Percentiles rank a stretch among this genome's conserved stretches.
phyloP scores from a whole-genome alignment of 2,113 vertebrate species.

The Corythaixoides concolor region DNA sequence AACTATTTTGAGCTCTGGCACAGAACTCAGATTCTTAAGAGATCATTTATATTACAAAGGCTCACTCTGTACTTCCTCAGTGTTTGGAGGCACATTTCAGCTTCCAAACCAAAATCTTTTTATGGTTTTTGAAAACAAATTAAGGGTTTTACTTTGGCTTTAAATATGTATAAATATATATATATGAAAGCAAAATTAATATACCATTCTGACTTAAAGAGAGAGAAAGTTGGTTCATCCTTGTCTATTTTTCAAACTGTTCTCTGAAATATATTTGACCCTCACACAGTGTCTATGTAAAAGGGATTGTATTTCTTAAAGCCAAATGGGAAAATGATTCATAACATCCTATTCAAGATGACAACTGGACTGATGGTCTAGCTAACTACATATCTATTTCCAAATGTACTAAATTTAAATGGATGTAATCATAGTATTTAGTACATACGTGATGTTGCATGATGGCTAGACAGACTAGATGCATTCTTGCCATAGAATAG shows the following conservation, averaged over 20 bases:
- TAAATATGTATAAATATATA: not conserved
- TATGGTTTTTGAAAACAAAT: slow-evolving; percentile 8
- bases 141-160: not conserved
- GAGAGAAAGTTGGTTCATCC: not conserved
- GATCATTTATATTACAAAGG: slow-evolving; percentile 63
- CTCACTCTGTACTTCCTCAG: slow-evolving; percentile 51
- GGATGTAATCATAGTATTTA: not conserved
- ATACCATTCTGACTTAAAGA: not conserved
- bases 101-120: slow-evolving; percentile 38
- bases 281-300: not conserved
- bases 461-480: not conserved
- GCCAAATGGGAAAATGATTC: slow-evolving; percentile 56
- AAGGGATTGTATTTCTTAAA: slow-evolving; percentile 45
- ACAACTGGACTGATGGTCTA: slow-evolving; percentile 23
- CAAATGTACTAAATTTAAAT: slow-evolving; percentile 62
- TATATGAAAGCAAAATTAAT: not conserved
- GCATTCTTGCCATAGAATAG: slow-evolving; percentile 21
- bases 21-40: slow-evolving; percentile 55
- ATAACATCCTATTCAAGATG: slow-evolving; percentile 34
- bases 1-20: slow-evolving; percentile 65
- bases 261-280: slow-evolving; percentile 16
- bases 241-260: not conserved
- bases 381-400: slow-evolving; percentile 52
- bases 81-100: slow-evolving; percentile 37
- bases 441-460: not conserved